phyloP scores from a whole-genome alignment of 2,888 invertebrate species.

The Fragum fragum region DNA sequence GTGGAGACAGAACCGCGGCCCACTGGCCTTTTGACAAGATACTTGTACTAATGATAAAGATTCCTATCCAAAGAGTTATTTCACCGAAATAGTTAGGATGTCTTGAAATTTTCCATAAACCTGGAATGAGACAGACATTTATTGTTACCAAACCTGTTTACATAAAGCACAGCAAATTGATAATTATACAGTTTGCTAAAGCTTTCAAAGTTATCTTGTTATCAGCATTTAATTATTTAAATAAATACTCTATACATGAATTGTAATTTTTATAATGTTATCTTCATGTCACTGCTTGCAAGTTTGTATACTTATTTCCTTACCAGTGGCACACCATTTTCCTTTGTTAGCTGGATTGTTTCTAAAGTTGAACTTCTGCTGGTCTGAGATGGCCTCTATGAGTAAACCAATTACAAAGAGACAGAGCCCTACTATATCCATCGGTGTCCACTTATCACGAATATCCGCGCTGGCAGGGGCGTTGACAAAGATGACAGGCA shows the following conservation, averaged over 20 bases:
- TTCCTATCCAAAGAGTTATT: slow-evolving; percentile 97
- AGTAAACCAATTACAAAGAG: slow-evolving; percentile 94
- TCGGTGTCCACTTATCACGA: slow-evolving; percentile 88
- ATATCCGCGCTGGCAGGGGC: slow-evolving; percentile 70
- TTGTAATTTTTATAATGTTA: too few relatives aligned
- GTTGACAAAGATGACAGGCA: slow-evolving; percentile 95
- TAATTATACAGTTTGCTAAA: too few relatives aligned
- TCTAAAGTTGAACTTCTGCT: slow-evolving; percentile 96
- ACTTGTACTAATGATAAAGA: slow-evolving; percentile 95
- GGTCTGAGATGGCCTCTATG: slow-evolving; percentile 96
- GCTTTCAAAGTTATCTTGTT: too few relatives aligned
- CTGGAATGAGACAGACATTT: slow-evolving; percentile 83
- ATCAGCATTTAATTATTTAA: too few relatives aligned
- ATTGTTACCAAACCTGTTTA: too few relatives aligned
- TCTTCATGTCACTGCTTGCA: too few relatives aligned
- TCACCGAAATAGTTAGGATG: slow-evolving; percentile 99
- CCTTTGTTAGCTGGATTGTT: slow-evolving; percentile 96
- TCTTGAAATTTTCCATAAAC: slow-evolving; percentile 95
- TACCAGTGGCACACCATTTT: slow-evolving; percentile 96
- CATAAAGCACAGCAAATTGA: too few relatives aligned
- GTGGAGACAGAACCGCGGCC: slow-evolving; percentile 94
- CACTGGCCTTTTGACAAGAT: slow-evolving; percentile 94
- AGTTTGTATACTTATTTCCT: background rate
- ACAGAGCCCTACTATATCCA: slow-evolving; percentile 95
- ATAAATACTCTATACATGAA: too few relatives aligned